phyloP scores from a whole-genome alignment of 2,113 vertebrate genomes.

The Apus apus region DNA sequence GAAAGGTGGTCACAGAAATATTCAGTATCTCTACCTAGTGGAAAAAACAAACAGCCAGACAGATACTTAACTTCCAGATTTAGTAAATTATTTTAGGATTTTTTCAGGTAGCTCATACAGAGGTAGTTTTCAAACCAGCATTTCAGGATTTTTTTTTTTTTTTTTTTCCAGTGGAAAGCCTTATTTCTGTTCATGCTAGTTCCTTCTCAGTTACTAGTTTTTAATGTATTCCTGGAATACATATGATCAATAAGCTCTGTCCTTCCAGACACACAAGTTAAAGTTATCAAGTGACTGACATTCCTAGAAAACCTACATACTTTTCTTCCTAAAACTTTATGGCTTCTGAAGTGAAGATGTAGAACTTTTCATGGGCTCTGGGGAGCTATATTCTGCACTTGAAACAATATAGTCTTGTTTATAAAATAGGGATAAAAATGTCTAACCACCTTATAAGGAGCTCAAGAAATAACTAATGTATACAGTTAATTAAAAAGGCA shows the following conservation, averaged over 20 bases:
- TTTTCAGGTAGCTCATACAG: neutral
- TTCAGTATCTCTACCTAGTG: neutral
- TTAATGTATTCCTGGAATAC: neutral
- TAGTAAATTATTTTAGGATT: neutral
- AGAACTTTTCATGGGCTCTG: neutral
- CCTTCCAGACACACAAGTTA: neutral
- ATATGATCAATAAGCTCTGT: neutral
- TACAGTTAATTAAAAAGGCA: neutral
- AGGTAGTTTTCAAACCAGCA: neutral
- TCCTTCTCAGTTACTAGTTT: neutral
- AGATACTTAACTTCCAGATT: neutral
- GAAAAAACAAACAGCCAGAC: neutral
- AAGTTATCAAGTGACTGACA: neutral
- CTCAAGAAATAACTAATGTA: neutral
- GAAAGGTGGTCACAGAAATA: neutral
- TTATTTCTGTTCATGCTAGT: neutral
- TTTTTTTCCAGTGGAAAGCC: neutral
- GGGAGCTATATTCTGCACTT: neutral
- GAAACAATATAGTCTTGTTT: neutral
- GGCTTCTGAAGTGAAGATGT: neutral
- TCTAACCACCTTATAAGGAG: slow-evolving; percentile 27
- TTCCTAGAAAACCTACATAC: neutral
- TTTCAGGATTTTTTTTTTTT: neutral
- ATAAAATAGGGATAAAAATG: slow-evolving; percentile 25
- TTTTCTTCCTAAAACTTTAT: neutral